phyloP scores from a whole-genome alignment of 2,888 invertebrate species.

The Argyresthia goedartella region DNA sequence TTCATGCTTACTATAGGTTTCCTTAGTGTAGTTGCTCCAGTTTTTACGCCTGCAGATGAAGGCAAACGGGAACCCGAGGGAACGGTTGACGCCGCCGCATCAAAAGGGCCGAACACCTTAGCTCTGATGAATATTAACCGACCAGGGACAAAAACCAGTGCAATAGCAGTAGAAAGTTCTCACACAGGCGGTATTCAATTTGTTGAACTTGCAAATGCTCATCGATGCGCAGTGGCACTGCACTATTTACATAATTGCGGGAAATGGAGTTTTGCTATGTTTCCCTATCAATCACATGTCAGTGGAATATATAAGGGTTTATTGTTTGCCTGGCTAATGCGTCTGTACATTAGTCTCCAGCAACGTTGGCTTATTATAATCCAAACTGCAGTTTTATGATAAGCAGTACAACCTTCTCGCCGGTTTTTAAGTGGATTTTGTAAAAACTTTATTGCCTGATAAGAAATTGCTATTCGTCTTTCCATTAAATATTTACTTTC shows the following conservation, averaged over 20 bases:
- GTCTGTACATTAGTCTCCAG: background rate
- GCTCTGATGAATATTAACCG: conserved; percentile 9
- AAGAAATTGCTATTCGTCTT: too few species aligned
- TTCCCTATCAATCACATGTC: conserved; percentile 26
- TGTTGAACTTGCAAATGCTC: conserved; percentile 14
- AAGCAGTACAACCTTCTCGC: background rate
- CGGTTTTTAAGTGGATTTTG: background rate
- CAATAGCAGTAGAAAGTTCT: conserved; percentile 8
- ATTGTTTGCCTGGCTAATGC: conserved; percentile 1
- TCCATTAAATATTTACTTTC: too few species aligned
- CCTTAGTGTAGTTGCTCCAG: conserved; percentile 23
- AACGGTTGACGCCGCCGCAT: background rate
- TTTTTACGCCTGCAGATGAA: conserved; percentile 17
- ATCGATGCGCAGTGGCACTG: conserved; percentile 15
- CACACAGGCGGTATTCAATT: conserved; percentile 9
- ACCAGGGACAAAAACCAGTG: conserved; percentile 1
- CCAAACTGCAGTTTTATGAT: conserved; percentile 1
- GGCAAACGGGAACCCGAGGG: background rate
- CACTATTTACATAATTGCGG: conserved; percentile 24
- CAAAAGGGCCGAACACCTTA: conserved; percentile 6
- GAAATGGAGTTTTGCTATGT: conserved; percentile 24
- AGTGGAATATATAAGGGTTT: background rate
- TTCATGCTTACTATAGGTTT: conserved; percentile 40
- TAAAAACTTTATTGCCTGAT: background rate
- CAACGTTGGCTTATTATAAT: conserved; percentile 1